Evolutionary conservation across 2,113 vertebrate species (phyloP).

Genomic region (Pyrgilauda ruficollis): DNA sequence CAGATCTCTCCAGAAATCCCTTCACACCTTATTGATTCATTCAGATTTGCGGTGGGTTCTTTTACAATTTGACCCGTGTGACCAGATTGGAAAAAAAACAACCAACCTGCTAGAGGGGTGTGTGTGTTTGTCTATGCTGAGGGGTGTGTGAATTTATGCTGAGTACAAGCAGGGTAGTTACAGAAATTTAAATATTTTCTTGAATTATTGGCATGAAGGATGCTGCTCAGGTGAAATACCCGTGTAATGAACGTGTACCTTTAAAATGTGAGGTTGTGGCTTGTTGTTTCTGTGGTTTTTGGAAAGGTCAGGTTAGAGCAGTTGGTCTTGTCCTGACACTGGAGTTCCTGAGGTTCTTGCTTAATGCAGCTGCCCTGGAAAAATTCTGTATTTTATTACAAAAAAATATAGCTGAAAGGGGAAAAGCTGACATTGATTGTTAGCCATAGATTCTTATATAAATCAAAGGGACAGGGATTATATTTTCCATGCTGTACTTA

Average conservation of each 20-base stretch:
- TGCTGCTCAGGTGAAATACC: neutral
- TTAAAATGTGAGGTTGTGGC: neutral
- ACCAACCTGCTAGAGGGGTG: fast-evolving
- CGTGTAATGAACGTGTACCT: fast-evolving
- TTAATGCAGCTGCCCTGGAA: fast-evolving
- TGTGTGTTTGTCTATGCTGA: fast-evolving
- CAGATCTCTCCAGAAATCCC: too few relatives aligned
- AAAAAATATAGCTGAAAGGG: neutral
- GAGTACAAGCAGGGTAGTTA: neutral
- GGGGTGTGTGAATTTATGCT: neutral
- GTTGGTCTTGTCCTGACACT: neutral
- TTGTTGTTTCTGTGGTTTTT: neutral
- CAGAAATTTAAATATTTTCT: neutral
- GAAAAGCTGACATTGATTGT: neutral
- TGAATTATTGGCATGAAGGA: neutral
- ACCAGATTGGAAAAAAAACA: neutral
- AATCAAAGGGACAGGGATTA: neutral
- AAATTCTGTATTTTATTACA: neutral
- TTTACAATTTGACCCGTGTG: fast-evolving
- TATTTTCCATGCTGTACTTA: neutral
- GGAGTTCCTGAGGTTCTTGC: neutral
- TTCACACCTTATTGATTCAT: fast-evolving
- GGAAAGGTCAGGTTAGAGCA: neutral
- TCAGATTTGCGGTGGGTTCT: fast-evolving
- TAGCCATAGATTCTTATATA: neutral